These are phyloP conservation scores for Malurus leucopterus DNA, from an alignment of 2,797 vertebrate species.

Conservation along the genomic window DNA sequence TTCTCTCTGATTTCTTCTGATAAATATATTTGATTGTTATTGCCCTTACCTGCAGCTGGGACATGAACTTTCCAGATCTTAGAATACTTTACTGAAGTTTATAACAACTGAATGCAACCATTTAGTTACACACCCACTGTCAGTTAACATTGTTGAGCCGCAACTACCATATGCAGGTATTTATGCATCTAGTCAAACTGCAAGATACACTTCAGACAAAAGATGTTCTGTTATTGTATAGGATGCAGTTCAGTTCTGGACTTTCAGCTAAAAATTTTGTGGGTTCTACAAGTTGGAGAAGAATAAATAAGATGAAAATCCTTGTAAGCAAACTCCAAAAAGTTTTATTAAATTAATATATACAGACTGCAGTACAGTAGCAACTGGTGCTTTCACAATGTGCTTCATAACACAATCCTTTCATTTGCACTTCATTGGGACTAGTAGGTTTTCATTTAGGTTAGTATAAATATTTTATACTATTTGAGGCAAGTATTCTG, in stretches of 20 bases:
- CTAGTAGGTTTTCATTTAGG: neutral
- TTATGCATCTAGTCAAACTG: neutral
- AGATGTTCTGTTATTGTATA: neutral
- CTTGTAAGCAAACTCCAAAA: neutral
- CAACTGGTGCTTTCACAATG: neutral
- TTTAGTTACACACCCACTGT: rapidly evolving
- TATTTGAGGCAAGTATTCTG: neutral
- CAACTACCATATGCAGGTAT: neutral
- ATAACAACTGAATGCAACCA: neutral
- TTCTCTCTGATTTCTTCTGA: neutral
- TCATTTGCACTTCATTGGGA: neutral
- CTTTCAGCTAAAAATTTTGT: neutral
- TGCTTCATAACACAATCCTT: neutral
- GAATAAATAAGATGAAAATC: neutral
- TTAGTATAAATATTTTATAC: neutral
- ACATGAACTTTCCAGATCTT: rapidly evolving
- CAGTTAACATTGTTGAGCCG: neutral
- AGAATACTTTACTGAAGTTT: neutral
- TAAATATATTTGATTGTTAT: neutral
- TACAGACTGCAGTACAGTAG: neutral
- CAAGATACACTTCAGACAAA: neutral
- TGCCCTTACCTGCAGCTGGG: neutral
- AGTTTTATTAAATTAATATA: neutral
- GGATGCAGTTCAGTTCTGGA: neutral
- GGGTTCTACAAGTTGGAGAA: neutral